Evolutionary conservation across 2,888 invertebrate species (phyloP).

Genomic region (Ferdinandea cuprea): DNA sequence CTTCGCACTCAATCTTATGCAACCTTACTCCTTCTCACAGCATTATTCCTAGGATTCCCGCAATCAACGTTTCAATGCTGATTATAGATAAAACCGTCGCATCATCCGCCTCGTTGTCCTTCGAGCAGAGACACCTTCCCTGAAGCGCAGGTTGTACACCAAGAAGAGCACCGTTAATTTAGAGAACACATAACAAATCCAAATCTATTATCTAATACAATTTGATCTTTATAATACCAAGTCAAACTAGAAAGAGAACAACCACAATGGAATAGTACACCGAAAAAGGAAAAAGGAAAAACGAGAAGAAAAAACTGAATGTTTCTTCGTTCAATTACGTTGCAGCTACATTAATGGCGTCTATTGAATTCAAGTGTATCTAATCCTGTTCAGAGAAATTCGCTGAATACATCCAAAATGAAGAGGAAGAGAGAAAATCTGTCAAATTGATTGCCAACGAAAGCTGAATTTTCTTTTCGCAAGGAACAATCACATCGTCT

Average conservation of each 20-base stretch:
- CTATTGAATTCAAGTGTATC: conserved; percentile 54
- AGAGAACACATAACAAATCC: conserved; percentile 35
- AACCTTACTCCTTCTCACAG: conserved; percentile 1
- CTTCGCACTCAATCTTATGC: neutral
- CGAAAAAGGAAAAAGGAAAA: neutral
- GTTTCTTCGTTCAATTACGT: conserved; percentile 28
- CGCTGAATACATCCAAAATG: conserved; percentile 24
- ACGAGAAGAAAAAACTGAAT: conserved; percentile 5
- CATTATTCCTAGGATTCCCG: conserved; percentile 25
- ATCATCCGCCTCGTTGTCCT: conserved; percentile 29
- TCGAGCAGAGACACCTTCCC: neutral
- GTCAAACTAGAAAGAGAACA: conserved; percentile 13
- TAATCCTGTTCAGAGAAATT: conserved; percentile 55
- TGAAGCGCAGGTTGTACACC: no score
- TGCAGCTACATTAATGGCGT: conserved; percentile 41
- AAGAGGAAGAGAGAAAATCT: conserved; percentile 13
- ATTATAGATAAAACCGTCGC: conserved; percentile 39
- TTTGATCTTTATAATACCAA: conserved; percentile 56
- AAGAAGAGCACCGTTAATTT: neutral
- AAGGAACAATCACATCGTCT: neutral
- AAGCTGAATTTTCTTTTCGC: conserved; percentile 17
- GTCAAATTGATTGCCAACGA: conserved; percentile 44
- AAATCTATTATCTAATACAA: conserved; percentile 64
- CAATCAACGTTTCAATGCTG: conserved; percentile 44
- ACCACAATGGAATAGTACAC: conserved; percentile 10